Evolutionary conservation across 37 sponge, comb jelly and placozoan genomes (phyloP), one percentile per base, ranked within the genome.

Genomic region (Hexactinellida sp.): DNA sequence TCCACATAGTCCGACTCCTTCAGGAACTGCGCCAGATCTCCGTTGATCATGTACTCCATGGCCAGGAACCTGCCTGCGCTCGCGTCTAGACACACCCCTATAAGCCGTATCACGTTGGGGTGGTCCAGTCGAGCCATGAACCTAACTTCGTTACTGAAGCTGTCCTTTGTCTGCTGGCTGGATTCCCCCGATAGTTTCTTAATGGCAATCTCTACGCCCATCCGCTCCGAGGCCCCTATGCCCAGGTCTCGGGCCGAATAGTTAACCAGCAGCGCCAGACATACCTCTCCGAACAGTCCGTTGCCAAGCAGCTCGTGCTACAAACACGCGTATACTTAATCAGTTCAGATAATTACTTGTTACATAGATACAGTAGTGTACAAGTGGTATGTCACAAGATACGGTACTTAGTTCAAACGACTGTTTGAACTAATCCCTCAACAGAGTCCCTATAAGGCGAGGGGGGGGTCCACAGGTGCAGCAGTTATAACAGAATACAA

Each of bases 31-130:
- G 90, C 87, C 63, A 92, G 89, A 63, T 92, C 93, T 32, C 93
- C 91, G 19, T 90, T 86, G 54, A 87, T 37, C 88, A 89, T 89
- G 82, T 90, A 90, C 87, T 92, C 93, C 85, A 92, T 90, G 86
- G 90, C 85, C 36, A 76, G 87, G 54, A 71, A 91, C 76, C 76
- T 63, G 25, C 76, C 76, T 28, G 87, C 84, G 0, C 83, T 16
- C 28, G 87, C 92, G 1, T 51, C 35, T 5, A 7, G 52, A 83
- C 92, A 91, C 52, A 89, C 86, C 55, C 89, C 92, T 21, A 91
- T 84, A 21, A 89, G 39, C 24, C 85, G 84, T 10, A 91, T 85
- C 30, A 91, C 92, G 55, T 89, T 89, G 5, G 84, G 86, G n/a
- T 89, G 84, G 23, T 88, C 52, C 55, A 91, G 55, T 5, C 91